Conservation (phyloP, 1,140 invertebrate species). For the Trinorchestia longiramus region DNA sequence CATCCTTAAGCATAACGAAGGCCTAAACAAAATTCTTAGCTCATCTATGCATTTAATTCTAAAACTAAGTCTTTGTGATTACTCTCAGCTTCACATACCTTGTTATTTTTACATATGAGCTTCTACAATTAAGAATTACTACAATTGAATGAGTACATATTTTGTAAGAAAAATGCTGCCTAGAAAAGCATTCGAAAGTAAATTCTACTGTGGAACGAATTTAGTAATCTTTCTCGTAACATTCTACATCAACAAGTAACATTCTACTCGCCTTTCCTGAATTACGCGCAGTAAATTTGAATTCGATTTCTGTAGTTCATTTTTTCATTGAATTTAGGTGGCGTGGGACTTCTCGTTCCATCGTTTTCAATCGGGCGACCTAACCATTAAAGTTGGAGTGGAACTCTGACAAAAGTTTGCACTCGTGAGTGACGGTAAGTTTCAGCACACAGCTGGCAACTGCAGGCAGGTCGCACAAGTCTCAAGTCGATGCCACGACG, state of each 20-base stretch:
- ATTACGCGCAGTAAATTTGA: neutral
- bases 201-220: neutral
- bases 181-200: neutral
- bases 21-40: no score
- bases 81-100: no score
- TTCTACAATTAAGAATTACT: no score
- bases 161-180: neutral
- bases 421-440: neutral
- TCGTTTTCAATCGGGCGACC: slow-evolving; percentile 3
- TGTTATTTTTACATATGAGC: no score
- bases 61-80: no score
- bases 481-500: neutral
- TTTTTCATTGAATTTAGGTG: neutral
- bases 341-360: neutral
- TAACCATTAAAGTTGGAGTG: slow-evolving; percentile 4
- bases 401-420: slow-evolving; percentile 31
- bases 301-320: neutral
- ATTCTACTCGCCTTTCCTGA: neutral
- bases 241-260: neutral
- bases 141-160: no score
- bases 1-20: no score
- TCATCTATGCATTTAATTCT: no score
- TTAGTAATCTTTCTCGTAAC: neutral
- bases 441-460: neutral
- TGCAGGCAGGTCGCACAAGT: neutral